phyloP scores from a whole-genome alignment of 2,113 vertebrate species.

The Solea senegalensis region DNA sequence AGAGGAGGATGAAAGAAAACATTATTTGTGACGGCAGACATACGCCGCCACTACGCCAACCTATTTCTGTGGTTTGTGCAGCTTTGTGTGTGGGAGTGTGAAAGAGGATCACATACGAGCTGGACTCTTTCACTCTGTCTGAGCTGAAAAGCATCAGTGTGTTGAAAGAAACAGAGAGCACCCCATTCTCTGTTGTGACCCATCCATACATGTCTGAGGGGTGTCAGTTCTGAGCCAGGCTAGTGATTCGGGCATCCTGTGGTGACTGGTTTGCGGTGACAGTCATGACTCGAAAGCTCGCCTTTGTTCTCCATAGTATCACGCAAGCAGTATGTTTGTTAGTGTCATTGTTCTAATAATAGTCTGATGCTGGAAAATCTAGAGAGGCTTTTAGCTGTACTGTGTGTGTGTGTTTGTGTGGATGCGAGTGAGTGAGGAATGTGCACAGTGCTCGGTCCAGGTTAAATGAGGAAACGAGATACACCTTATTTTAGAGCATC shows the following conservation, averaged over 20 bases:
- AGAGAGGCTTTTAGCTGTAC: constrained; percentile 45
- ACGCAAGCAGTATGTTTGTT: constrained; percentile 52
- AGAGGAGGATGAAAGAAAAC: constrained; percentile 55
- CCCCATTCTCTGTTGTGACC: constrained; percentile 36
- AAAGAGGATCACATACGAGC: constrained; percentile 50
- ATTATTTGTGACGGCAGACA: constrained; percentile 44
- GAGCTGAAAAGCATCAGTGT: constrained; percentile 61
- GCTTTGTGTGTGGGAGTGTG: constrained; percentile 46
- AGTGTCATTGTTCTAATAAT: constrained; percentile 66
- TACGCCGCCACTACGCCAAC: constrained; percentile 24
- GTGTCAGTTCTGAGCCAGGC: constrained; percentile 42
- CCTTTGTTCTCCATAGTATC: constrained; percentile 61
- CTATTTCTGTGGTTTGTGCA: constrained; percentile 51
- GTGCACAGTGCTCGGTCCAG: constrained; percentile 38
- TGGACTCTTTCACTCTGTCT: constrained; percentile 51
- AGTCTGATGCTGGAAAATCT: constrained; percentile 55
- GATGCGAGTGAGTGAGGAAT: constrained; percentile 30
- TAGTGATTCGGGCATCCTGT: constrained; percentile 34
- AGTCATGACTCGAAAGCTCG: constrained; percentile 43
- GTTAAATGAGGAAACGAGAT: constrained; percentile 48
- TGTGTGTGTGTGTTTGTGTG: constrained; percentile 24
- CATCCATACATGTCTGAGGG: constrained; percentile 47
- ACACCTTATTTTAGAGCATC: constrained; percentile 32
- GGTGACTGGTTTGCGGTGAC: constrained; percentile 37
- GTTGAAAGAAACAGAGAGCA: constrained; percentile 50